A percentile compares a stretch with the other conserved stretches of the same genome.
These are phyloP conservation scores for Helicolenus hilgendorfi DNA, from an alignment of 2,797 vertebrate genomes.

Conservation along the genomic window DNA sequence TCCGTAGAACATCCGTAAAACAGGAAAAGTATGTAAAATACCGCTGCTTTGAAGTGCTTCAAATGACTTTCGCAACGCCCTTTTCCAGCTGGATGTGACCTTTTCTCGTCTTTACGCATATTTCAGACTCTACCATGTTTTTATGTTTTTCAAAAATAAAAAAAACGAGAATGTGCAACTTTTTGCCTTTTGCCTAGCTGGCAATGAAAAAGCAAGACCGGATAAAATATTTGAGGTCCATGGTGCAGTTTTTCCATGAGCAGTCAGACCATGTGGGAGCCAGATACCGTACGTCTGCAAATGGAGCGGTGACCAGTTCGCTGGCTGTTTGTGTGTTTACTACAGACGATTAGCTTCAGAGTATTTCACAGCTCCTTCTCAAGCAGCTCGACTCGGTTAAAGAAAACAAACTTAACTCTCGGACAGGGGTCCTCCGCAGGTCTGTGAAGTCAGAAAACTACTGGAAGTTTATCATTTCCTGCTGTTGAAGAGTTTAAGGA, in stretches of 20 bases:
- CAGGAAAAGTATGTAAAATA: not conserved
- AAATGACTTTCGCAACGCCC: not conserved
- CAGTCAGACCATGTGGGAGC: constrained; percentile 43
- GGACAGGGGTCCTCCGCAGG: not conserved
- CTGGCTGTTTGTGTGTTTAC: constrained; percentile 57
- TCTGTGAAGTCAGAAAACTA: not conserved
- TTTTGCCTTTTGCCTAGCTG: constrained; percentile 10
- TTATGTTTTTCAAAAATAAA: not conserved
- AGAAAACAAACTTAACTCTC: constrained; percentile 15
- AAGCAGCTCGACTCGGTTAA: not conserved
- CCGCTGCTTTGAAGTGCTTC: constrained; percentile 16
- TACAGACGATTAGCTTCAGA: constrained; percentile 38
- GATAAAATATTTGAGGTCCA: constrained; percentile 50
- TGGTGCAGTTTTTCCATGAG: constrained; percentile 43
- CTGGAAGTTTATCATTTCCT: constrained; percentile 3
- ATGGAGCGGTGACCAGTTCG: constrained; percentile 23
- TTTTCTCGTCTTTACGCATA: not conserved
- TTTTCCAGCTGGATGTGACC: constrained; percentile 8
- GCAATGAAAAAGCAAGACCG: not conserved
- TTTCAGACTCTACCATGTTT: not conserved
- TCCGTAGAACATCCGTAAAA: not conserved
- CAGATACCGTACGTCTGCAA: constrained; percentile 37
- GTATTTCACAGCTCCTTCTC: constrained; percentile 34
- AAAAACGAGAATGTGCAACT: not conserved
- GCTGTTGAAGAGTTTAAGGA: not conserved